Conservation (phyloP, 2,888 invertebrate genomes). For the Papilio gigon region DNA sequence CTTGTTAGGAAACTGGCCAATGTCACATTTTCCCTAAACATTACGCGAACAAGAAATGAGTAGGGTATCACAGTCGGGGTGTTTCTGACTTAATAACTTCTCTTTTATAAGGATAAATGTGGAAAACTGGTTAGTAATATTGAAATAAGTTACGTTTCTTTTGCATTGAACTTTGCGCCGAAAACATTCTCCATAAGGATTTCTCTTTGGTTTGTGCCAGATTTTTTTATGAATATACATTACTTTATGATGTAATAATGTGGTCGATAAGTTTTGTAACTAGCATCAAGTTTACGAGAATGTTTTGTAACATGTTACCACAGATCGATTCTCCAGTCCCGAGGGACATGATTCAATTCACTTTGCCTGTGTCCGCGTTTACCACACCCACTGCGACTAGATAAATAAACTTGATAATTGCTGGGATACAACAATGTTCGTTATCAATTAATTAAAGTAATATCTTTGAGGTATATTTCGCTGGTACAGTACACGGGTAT, state of each 20-base stretch:
- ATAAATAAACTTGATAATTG: constrained; percentile 10
- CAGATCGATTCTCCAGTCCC: background rate
- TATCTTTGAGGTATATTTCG: background rate
- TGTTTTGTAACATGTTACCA: no score
- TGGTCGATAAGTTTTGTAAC: no score
- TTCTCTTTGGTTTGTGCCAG: no score
- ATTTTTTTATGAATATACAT: no score
- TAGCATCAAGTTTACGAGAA: no score
- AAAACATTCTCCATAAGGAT: no score
- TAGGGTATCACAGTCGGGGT: background rate
- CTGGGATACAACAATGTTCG: background rate
- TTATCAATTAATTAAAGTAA: background rate
- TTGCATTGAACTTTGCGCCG: no score
- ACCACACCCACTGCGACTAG: constrained; percentile 22
- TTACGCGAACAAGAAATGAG: constrained; percentile 8
- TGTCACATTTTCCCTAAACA: constrained; percentile 19
- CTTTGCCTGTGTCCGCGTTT: background rate
- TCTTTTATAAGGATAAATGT: background rate
- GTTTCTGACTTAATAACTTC: constrained; percentile 1
- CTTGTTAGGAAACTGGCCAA: constrained; percentile 6
- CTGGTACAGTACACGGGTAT: background rate
- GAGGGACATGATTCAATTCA: background rate
- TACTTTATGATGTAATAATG: no score
- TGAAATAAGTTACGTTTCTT: background rate
- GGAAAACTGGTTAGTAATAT: background rate